Conservation (phyloP, 2,797 vertebrate genomes). For the Alcedo quadribrachys region DNA sequence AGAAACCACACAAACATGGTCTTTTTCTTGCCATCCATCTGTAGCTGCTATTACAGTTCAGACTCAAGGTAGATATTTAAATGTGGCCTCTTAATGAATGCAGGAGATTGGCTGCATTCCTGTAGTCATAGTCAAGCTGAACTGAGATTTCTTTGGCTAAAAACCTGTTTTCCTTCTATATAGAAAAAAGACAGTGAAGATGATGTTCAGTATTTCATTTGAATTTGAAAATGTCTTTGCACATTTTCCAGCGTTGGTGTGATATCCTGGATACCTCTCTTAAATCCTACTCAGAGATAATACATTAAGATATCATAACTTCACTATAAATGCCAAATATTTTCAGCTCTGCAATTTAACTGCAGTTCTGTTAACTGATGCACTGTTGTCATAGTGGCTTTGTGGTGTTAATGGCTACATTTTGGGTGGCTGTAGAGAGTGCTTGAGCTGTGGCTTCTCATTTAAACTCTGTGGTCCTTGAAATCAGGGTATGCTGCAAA, state of each 20-base stretch:
- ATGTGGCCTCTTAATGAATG: not conserved
- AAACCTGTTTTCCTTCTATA: not conserved
- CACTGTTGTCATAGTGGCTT: not conserved
- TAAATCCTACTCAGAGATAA: conserved; percentile 21
- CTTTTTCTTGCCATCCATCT: not conserved
- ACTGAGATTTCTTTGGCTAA: not conserved
- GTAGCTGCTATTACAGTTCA: not conserved
- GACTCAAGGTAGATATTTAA: not conserved
- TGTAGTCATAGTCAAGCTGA: not conserved
- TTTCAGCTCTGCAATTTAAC: conserved; percentile 36
- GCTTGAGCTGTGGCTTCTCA: not conserved
- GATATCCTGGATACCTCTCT: conserved; percentile 58
- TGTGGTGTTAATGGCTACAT: not conserved
- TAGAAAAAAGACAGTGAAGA: conserved; percentile 5
- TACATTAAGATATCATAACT: conserved; percentile 4
- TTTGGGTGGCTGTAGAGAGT: not conserved
- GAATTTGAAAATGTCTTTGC: conserved; percentile 37
- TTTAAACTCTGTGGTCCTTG: not conserved
- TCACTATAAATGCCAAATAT: conserved; percentile 42
- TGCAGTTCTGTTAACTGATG: not conserved
- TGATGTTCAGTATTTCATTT: conserved; percentile 23
- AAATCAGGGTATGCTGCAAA: not conserved
- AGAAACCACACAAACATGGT: not conserved
- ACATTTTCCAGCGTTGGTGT: conserved; percentile 28
- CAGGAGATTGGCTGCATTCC: not conserved